phyloP scores from a whole-genome alignment of 2,888 invertebrate genomes.

The Oasisia sp. region DNA sequence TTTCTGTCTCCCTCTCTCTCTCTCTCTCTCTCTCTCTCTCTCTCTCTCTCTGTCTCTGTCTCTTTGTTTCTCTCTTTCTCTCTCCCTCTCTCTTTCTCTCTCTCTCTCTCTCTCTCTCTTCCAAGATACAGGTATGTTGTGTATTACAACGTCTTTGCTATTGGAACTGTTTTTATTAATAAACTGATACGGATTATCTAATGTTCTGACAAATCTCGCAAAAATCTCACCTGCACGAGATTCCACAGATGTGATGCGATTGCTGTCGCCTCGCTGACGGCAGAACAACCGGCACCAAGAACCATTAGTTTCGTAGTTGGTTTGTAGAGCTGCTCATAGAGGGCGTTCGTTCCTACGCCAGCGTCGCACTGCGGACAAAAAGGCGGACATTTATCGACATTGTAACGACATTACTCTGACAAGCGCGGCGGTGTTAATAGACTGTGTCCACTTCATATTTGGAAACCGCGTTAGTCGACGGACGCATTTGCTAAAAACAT shows the following conservation, averaged over 20 bases:
- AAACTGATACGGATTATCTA: no score
- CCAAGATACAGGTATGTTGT: no score
- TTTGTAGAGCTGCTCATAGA: constrained; percentile 46
- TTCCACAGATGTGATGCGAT: constrained; percentile 53
- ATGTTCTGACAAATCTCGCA: background rate
- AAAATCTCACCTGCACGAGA: constrained; percentile 47
- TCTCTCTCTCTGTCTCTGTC: no score
- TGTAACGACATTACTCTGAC: background rate
- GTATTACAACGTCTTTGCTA: no score
- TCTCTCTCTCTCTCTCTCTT: no score
- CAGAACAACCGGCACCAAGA: constrained; percentile 52
- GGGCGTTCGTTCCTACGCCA: constrained; percentile 46
- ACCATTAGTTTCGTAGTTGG: constrained; percentile 46
- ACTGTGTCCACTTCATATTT: background rate
- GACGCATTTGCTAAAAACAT: background rate
- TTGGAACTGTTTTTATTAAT: no score
- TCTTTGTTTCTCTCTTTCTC: no score
- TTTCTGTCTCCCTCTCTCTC: no score
- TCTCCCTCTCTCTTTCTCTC: no score
- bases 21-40: no score
- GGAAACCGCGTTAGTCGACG: background rate
- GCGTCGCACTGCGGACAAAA: constrained; percentile 41
- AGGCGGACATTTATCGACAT: background rate
- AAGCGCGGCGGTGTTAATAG: background rate
- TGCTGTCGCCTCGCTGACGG: constrained; percentile 50